phyloP scores from a whole-genome alignment of 2,888 invertebrate genomes.

The Uloborus plumipes region DNA sequence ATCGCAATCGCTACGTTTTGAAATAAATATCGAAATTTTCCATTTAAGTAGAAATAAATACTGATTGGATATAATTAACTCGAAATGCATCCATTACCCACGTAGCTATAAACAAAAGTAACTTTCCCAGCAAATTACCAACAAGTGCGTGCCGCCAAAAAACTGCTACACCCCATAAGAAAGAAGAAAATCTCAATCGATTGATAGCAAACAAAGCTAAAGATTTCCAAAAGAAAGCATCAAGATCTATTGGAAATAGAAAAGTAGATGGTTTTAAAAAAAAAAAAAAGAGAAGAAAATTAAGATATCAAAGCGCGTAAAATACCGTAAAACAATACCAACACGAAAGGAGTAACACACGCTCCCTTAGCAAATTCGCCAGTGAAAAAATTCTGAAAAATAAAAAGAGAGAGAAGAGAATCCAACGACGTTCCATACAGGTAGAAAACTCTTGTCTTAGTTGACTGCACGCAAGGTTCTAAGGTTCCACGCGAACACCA shows the following conservation, averaged over 20 bases:
- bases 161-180: no score
- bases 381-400: slow-evolving; percentile 9
- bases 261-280: not conserved
- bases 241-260: not conserved
- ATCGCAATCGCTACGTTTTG: no score
- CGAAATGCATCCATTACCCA: no score
- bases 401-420: not conserved
- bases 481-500: slow-evolving; percentile 53
- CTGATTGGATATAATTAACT: no score
- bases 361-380: slow-evolving; percentile 10
- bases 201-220: no score
- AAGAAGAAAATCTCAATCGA: no score
- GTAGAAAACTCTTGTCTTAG: slow-evolving; percentile 37
- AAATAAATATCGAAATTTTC: no score
- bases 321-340: slow-evolving; percentile 11
- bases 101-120: no score
- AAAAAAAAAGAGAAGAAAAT: not conserved
- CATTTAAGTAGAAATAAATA: no score
- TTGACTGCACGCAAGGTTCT: slow-evolving; percentile 57
- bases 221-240: no score
- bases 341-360: slow-evolving; percentile 35
- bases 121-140: no score
- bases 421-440: not conserved
- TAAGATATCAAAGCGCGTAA: slow-evolving; percentile 21
- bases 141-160: no score